Base-by-base conservation (phyloP, 1,140 invertebrate species). In the Drosophila rufa region DNA sequence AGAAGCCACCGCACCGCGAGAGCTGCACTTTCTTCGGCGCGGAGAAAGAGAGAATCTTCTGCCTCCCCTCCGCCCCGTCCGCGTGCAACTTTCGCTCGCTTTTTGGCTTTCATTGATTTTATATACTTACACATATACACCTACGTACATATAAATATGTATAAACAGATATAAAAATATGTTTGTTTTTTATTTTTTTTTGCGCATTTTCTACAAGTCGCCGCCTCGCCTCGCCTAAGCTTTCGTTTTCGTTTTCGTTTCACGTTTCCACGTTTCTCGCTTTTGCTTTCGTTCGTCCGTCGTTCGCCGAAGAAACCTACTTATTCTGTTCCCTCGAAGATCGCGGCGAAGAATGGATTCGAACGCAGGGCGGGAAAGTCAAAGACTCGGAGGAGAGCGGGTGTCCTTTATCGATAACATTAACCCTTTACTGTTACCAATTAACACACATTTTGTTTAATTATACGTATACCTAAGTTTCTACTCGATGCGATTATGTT, bases 61-160 rank as follows among this genome's bases (percentile, higher is more conserved):
- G 30, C 53, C 48, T 27, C 33, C 47, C 17, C 38, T 56, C n/a
- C n/a, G 51, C 30, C 33, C 51, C 51, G 11, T 36, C 27, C 50
- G 27, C 53, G 14, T 40, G 40, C 50, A 59, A 77, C 74, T 77
- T 77, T 77, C 75, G 75, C 74, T 77, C 17, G 75, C 57, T 66
- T 40, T 56, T 56, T 58, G 64, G 70, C 69, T 75, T 75, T 75
- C 71, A 75, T 74, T 75, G 71, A 75, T 62, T 75, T 75, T 56
- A 62, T 75, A 74, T 53, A 71, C 51, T 22, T 55, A 4, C 33
- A 55, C 11, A 56, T 25, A 33, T 51, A 64, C 40, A 50, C 48
- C n/a, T 12, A 56, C 36, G 43, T 25, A 36, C 4, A 51, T 22
- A 25, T 36, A 19, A 33, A 51, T 69, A 59, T 51, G 30, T 70